Evolutionary conservation across 2,797 vertebrate genomes (phyloP), one percentile per base, ranked within the genome.

Genomic region (Oryzias sinensis): DNA sequence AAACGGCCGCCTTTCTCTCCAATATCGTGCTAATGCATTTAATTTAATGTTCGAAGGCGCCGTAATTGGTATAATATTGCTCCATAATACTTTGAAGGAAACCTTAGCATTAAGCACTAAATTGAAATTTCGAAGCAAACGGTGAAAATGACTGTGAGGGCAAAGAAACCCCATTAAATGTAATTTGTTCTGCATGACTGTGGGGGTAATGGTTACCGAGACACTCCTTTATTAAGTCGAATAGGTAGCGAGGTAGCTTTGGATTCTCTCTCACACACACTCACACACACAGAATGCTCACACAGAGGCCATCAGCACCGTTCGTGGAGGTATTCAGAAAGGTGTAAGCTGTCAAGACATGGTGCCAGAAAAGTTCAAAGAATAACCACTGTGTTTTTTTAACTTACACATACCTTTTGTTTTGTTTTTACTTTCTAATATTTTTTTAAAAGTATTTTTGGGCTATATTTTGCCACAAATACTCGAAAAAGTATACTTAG

Each of bases 181-280:
- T 95, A 94, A 97, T 98, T 97, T 97, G 95, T 93, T 96, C 94
- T 95, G 95, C 94, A 93, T 93, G 84, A 61, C 93, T 94, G 94
- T 93, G 93, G 93, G 94, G 93, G 81, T 92, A 93, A 95, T 94
- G 90, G 93, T 94, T 93, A 92, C 90, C 88, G 90, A 93, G 92
- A 82, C 80, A 74, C 77, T 81, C 81, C 91, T 94, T 95, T 94
- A 94, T 94, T 93, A 93, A 92, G 90, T 94, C 92, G 86, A 91
- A 95, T 92, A 95, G 94, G 94, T 95, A 94, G 94, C 90, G 92
- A 93, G 92, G 92, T 93, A 88, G 92, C 91, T 92, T 90, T 5
- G 33, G 72, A 80, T 84, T 93, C 90, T 81, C 77, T 70, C 65
- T 45, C 64, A 11, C 60, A 41, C 56, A 53, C 60, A 58, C 65